A percentile compares a stretch with the other conserved stretches of the same genome.
Conservation (phyloP, 2,113 vertebrate species). For the Archocentrus centrarchus region DNA sequence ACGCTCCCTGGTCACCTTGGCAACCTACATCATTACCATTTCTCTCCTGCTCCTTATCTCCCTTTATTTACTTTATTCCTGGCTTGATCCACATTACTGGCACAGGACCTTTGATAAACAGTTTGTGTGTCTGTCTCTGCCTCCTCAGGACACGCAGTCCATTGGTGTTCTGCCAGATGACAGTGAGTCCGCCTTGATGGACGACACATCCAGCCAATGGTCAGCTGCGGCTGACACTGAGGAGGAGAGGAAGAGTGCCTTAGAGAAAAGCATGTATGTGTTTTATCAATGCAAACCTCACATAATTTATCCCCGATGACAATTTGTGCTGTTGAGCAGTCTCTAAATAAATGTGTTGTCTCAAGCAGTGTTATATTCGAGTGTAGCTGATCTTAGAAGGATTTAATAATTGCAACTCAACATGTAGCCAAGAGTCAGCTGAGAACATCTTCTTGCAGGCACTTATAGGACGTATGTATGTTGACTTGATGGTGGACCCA, state of each 20-base stretch:
- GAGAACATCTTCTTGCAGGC: not conserved
- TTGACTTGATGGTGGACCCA: not conserved
- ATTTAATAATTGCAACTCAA: not conserved
- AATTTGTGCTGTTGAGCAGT: not conserved
- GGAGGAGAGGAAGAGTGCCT: conserved; percentile 85
- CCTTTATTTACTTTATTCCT: conserved; percentile 45
- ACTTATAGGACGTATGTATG: not conserved
- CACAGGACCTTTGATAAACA: conserved; percentile 46
- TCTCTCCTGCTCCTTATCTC: conserved; percentile 53
- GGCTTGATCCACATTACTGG: conserved; percentile 21
- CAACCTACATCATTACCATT: conserved; percentile 69
- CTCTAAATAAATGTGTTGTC: not conserved
- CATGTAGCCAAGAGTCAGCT: not conserved
- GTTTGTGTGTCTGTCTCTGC: conserved; percentile 27
- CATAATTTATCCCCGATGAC: not conserved
- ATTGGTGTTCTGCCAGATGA: conserved; percentile 76
- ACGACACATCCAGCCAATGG: conserved; percentile 84
- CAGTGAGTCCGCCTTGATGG: conserved; percentile 76
- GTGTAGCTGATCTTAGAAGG: not conserved
- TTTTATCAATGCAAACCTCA: not conserved
- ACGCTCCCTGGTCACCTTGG: conserved; percentile 66
- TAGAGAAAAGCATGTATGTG: conserved; percentile 94
- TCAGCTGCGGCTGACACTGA: conserved; percentile 82
- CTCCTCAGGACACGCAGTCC: conserved; percentile 72
- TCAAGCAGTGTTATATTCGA: not conserved